Evolutionary conservation across 2,797 vertebrate genomes (phyloP).

Genomic region (Benthosema pterotum): DNA sequence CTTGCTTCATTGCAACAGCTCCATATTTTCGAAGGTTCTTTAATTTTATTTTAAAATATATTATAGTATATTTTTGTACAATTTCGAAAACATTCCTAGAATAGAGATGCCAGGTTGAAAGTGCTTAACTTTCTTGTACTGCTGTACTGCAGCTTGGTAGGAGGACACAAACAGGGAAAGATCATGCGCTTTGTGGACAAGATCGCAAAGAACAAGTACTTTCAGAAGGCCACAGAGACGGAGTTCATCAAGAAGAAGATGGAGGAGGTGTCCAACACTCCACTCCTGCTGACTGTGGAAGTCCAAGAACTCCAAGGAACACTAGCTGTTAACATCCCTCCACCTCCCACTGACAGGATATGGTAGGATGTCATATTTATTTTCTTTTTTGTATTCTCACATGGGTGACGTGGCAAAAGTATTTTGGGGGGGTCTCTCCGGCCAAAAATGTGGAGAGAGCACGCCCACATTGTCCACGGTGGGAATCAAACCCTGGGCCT

Average conservation of each 20-base stretch:
- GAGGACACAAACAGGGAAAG: slow-evolving; percentile 91
- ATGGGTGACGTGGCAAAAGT: too few species aligned
- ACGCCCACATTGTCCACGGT: too few species aligned
- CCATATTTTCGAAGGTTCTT: too few species aligned
- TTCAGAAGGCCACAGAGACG: slow-evolving; percentile 96
- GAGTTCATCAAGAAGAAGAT: slow-evolving; percentile 99
- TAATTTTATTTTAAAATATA: too few species aligned
- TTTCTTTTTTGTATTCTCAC: too few species aligned
- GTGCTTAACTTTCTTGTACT: background rate
- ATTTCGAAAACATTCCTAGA: too few species aligned
- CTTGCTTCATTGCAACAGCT: too few species aligned
- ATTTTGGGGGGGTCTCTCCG: too few species aligned
- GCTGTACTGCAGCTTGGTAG: slow-evolving; percentile 78
- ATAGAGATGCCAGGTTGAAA: too few species aligned
- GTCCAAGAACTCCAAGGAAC: slow-evolving; percentile 91
- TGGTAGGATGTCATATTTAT: slow-evolving; percentile 76
- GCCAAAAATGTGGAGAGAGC: too few species aligned
- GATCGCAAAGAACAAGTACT: slow-evolving; percentile 96
- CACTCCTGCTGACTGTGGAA: slow-evolving; percentile 93
- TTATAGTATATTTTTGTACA: too few species aligned
- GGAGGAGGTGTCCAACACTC: slow-evolving; percentile 96
- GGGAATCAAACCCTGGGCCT: too few species aligned
- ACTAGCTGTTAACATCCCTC: slow-evolving; percentile 93
- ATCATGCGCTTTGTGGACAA: slow-evolving; percentile 98
- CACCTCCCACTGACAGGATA: slow-evolving; percentile 95